Evolutionary conservation across 2,888 invertebrate species (phyloP), one percentile per base, ranked within the genome.

Genomic region (Oxycera nigricornis): DNA sequence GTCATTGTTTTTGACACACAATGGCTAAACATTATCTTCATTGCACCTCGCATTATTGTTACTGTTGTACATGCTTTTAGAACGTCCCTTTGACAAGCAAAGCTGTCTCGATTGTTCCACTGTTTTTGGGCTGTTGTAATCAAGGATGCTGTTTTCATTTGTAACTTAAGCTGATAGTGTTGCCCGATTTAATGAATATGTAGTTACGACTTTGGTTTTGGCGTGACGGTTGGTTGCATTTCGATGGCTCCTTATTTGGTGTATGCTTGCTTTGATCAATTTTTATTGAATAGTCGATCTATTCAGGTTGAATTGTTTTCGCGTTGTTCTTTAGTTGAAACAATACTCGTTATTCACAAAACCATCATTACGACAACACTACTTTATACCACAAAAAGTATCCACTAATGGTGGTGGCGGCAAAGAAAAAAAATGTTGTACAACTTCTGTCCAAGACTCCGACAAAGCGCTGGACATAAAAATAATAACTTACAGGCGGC

Each of bases 1-100:
- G 65, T 14, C 65, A 65, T 65, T 65, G 65, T 65, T 65, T 65
- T 41, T 1, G 30, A 41, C 26, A 65, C 22, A 65, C 65, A 65
- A 65, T 65, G 39, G 41, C 14, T 30, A 39, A 65, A 41, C 65
- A 41, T 65, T 39, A 65, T 65, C 65, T 65, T 39, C 39, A 41
- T 22, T 14, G 14, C 26, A 59, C 26, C 17, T 26, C 59, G 7
- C 24, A 55, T 55, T 22, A 9, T 20, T 22, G 24, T 55, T 55
- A 7, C 35, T 6, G 52, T 55, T 24, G 24, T 22, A 20, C 3
- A 55, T 55, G 24, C 24, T n/a, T 55, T 55, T 24, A 55, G 52
- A 7, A 22, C 22, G 24, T 20, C 52, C 52, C 24, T 55, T 55
- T 4, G 52, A 24, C 30, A n/a, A 7, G 59, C 59, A 28, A 30